Evolutionary conservation across 1,140 invertebrate genomes (phyloP), one percentile per base, ranked within the genome.

Genomic region (Leptinotarsa undecemlineata): DNA sequence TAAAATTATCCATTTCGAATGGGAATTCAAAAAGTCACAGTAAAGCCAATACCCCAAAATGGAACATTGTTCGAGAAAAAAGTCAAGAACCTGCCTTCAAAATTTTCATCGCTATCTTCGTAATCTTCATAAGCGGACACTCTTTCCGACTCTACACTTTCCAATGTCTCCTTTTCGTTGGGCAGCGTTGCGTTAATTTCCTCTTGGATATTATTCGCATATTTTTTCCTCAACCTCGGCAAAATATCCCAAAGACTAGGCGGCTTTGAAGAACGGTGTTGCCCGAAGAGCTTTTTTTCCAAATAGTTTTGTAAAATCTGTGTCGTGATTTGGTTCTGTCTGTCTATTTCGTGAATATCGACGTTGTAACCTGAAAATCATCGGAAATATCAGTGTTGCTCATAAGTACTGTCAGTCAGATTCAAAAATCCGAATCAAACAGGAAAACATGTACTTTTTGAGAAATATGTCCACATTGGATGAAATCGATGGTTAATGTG

Each of bases 321-420:
- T 82, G 90, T 87, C 20, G 91, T 92, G 82, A 92, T 92, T 83
- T 88, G 87, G 86, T 92, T 92, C 87, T 92, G 90, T 63, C 90
- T 84, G 78, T 88, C 88, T 82, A 92, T 82, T 84, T 92, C 91
- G 75, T 87, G 85, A 48, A 86, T 77, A 83, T 89, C 90, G 68
- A 82, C 72, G 61, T 48, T 60, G 33, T 42, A 42, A 71, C 73
- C 76, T 75, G 73, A 75, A 78, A 78, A 61, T 3, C 66, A 68
- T 47, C 66, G 6, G 21, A 57, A 71, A 48, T 71, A 19, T 71
- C 68, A 71, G 68, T 71, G 68, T 71, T 71, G 68, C 8, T 42
- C 33, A 42, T 42, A 11, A 42, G 33, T 3, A 42, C 33, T 42
- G 33, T 42, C 33, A 42, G 11, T 42, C 33, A 11, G 8, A 42